Base-by-base conservation (phyloP, 1,140 invertebrate genomes). In the Cyphomyrmex costatus region DNA sequence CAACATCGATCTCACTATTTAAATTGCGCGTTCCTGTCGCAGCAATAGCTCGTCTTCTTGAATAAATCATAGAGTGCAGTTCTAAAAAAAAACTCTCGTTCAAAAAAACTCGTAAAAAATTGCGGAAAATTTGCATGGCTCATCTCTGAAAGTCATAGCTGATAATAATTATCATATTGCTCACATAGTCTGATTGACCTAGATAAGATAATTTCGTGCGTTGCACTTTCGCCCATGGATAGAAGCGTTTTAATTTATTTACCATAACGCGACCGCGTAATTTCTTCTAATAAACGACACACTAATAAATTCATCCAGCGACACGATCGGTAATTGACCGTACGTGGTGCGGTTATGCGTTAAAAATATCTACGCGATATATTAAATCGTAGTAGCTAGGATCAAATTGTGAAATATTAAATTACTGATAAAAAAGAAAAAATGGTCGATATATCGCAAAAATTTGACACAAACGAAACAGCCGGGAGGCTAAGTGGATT, bases 241-340 rank as follows among this genome's bases (percentile, higher is more conserved):
- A n/a, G 21, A 42, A 30, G 21, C 19, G 8, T 61, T 83, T 74
- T 61, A 74, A 74, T 74, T n/a, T 7, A 60, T 73, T 60, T n/a
- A 24, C 42, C 56, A 14, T 73, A 83, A 83, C 14, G 68, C 33
- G 19, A 82, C 19, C 66, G 36, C 53, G 42, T 61, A 83, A 83
- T 83, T 56, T 74, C 51, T 74, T 2, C 27, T 83, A 83, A 83
- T 83, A 83, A 83, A 83, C 60, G 58, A 42, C 7, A n/a, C 16
- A n/a, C 58, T 85, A 65, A 61, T 78, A 78, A 65, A 78, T 85
- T 78, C 24, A 77, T 53, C 46, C 56, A 42, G 58, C 14, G 30
- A 78, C 46, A 33, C 27, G 58, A 85, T 61, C 51, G 24, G 16
- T 33, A 63, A 68, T 36, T 49, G 51, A n/a, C 12, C 33, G 21